phyloP scores from a whole-genome alignment of 2,888 invertebrate species.

The Amphipyra berbera region DNA sequence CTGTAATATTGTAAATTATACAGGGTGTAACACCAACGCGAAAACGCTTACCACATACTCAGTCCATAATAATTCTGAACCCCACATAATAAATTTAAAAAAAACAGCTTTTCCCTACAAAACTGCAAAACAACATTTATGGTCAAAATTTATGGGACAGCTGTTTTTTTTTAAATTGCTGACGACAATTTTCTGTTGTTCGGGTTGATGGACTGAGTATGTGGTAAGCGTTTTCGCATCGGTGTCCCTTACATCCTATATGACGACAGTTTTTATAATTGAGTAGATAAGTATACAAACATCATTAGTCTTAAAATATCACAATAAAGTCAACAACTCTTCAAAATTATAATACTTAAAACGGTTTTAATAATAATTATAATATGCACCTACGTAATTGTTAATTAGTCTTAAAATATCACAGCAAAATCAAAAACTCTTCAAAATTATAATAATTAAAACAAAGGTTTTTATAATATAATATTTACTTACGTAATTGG shows the following conservation, averaged over 20 bases:
- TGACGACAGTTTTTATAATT: constrained; percentile 28
- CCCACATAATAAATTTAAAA: constrained; percentile 31
- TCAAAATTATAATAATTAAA: constrained; percentile 30
- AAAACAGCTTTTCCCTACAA: constrained; percentile 32
- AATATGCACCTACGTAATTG: constrained; percentile 29
- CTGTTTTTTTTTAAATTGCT: constrained; percentile 32
- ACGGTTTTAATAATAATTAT: constrained; percentile 25
- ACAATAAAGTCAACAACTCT: constrained; percentile 30
- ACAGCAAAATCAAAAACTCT: constrained; percentile 28
- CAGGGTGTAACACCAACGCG: constrained; percentile 27
- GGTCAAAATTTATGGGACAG: constrained; percentile 32
- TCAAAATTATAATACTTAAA: constrained; percentile 29
- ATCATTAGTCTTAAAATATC: constrained; percentile 31
- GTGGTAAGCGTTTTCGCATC: constrained; percentile 31
- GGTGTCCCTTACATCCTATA: constrained; percentile 29
- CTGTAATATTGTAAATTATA: constrained; percentile 30
- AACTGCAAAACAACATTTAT: constrained; percentile 31
- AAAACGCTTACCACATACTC: constrained; percentile 27
- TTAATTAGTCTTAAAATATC: constrained; percentile 34
- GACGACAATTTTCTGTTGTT: constrained; percentile 31
- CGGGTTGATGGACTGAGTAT: constrained; percentile 32
- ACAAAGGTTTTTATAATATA: constrained; percentile 25
- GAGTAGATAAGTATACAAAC: constrained; percentile 31
- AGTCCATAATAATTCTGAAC: constrained; percentile 31
- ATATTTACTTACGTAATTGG: constrained; percentile 27